Conservation (phyloP, 2,888 invertebrate species). For the Proisotoma minuta region DNA sequence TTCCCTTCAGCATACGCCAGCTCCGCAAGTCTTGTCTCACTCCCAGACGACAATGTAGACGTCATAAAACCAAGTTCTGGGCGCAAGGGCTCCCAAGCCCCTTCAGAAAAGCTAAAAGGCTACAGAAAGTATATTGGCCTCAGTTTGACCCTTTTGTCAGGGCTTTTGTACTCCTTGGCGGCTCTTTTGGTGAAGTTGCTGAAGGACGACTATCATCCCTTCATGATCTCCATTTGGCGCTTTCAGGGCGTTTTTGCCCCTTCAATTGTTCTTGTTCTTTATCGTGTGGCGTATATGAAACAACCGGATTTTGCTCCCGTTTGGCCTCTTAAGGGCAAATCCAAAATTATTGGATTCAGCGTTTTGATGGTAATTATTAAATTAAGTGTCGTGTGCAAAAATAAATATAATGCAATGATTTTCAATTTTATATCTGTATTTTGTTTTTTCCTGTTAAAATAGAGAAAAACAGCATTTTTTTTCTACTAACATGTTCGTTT, state of each 20-base stretch:
- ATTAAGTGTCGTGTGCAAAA: neutral
- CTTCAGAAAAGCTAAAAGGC: neutral
- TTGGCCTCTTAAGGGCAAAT: conserved; percentile 17
- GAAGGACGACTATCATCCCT: conserved; percentile 20
- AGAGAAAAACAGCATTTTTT: neutral
- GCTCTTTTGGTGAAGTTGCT: conserved; percentile 17
- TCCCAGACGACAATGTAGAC: too few relatives aligned
- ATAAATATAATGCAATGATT: neutral
- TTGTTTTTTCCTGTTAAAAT: neutral
- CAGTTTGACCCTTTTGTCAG: conserved; percentile 16
- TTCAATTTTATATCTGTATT: neutral
- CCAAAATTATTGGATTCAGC: conserved; percentile 11
- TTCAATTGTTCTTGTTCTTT: conserved; percentile 9
- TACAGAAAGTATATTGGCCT: conserved; percentile 16
- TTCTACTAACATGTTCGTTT: neutral
- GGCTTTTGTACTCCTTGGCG: conserved; percentile 19
- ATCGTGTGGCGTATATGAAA: conserved; percentile 4
- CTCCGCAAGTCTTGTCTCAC: too few relatives aligned
- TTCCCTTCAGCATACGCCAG: too few relatives aligned
- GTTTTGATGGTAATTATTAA: conserved; percentile 11
- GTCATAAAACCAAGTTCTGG: too few relatives aligned
- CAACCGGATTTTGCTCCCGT: conserved; percentile 8
- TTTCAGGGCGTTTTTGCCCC: conserved; percentile 25
- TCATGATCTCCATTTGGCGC: conserved; percentile 21
- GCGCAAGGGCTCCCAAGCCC: too few relatives aligned